Evolutionary conservation across 2,113 vertebrate species (phyloP), one percentile per base, ranked within the genome.

Genomic region (Anhinga rufa): DNA sequence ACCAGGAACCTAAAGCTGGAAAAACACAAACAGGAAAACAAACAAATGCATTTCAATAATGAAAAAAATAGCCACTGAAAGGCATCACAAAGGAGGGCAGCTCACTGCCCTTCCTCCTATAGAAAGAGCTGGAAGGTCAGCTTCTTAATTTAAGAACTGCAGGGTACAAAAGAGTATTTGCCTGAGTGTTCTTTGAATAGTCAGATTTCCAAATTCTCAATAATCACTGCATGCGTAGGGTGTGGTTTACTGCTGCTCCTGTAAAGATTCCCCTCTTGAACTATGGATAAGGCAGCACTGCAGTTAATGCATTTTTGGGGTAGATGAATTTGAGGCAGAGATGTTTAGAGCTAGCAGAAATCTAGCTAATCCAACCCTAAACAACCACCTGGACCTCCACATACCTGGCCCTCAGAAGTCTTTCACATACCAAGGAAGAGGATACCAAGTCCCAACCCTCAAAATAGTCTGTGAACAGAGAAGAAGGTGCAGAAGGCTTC

Each of bases 51-150:
- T 92, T 94, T 89, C 69, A 94, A 54, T 49, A 75, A 79, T 17
- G 13, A 74, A 88, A 88, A 91, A 78, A 81, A 32, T 3, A 86
- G 21, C 36, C 60, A 69, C 40, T 61, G 72, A 89, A 93, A 61
- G 44, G 36, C 76, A 81, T 13, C 68, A 83, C 88, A 68, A 89
- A 84, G 44, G 48, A 71, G 40, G 34, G 88, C 70, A 90, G 69
- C 36, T 75, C 77, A 54, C 34, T 86, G 61, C 81, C 91, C 66
- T 95, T 94, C 91, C 86, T 93, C 49, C 83, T 49, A 79, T 18
- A 93, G 79, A 95, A 95, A 88, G 60, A 75, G 21, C 51, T 88
- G 61, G 52, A 88, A 97, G 61, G 65, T 84, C 90, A 86, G 29
- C 12, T 93, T 71, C 88, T 78, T 83, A 88, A 92, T 20, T 78